Conservation (phyloP, 2,888 invertebrate genomes). For the Acronicta aceris region DNA sequence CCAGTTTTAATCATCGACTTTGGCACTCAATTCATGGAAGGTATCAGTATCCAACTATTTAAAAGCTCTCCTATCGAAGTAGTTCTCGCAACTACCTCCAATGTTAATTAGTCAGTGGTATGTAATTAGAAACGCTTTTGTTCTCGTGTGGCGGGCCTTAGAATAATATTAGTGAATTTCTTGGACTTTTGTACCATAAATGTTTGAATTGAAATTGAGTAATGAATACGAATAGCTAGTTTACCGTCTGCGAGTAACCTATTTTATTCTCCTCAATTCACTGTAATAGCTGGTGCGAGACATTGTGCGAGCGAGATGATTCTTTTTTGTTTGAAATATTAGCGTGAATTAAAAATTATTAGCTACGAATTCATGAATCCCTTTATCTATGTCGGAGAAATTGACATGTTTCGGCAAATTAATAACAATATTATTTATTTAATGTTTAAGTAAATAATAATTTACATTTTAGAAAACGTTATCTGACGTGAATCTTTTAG, state of each 20-base stretch:
- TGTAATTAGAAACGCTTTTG: slow-evolving; percentile 26
- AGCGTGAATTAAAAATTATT: slow-evolving; percentile 17
- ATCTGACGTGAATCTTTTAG: no score
- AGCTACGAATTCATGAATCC: slow-evolving; percentile 22
- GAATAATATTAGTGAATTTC: slow-evolving; percentile 30
- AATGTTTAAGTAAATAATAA: no score
- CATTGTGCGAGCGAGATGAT: slow-evolving; percentile 21
- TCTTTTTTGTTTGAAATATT: slow-evolving; percentile 19
- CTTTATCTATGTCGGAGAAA: slow-evolving; percentile 3
- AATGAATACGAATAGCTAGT: slow-evolving; percentile 49
- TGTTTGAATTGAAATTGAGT: slow-evolving; percentile 46
- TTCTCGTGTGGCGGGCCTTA: slow-evolving; percentile 21
- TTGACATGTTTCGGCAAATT: neutral
- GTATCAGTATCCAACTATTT: slow-evolving; percentile 40
- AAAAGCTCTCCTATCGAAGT: slow-evolving; percentile 3
- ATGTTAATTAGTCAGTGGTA: slow-evolving; percentile 13
- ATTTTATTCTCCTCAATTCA: slow-evolving; percentile 31
- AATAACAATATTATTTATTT: neutral
- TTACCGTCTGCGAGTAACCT: slow-evolving; percentile 26
- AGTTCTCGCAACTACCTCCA: slow-evolving; percentile 6
- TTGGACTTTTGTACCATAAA: slow-evolving; percentile 28
- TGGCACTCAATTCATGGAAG: slow-evolving; percentile 24
- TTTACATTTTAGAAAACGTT: no score
- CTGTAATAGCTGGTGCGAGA: slow-evolving; percentile 31
- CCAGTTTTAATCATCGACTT: slow-evolving; percentile 32